phyloP scores from a whole-genome alignment of 2,888 invertebrate species.

The Cynaeus angustus region DNA sequence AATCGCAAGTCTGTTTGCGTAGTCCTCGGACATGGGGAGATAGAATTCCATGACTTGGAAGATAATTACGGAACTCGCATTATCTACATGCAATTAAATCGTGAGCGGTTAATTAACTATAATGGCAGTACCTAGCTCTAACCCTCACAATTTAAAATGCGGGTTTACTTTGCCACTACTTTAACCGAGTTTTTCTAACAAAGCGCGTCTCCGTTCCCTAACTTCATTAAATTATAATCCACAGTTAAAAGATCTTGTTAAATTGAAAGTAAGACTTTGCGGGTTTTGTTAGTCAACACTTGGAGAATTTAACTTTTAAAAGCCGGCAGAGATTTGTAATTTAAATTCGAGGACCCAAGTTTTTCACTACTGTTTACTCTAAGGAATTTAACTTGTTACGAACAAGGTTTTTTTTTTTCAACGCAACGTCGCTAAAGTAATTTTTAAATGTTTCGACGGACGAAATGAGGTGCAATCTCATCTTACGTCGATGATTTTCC shows the following conservation, averaged over 20 bases:
- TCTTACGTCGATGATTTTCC: constrained; percentile 7
- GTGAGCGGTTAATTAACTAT: not conserved
- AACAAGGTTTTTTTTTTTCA: constrained; percentile 13
- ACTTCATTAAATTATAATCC: constrained; percentile 45
- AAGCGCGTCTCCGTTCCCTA: constrained; percentile 11
- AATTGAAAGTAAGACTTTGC: constrained; percentile 47
- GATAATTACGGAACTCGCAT: constrained; percentile 26
- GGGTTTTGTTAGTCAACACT: constrained; percentile 49
- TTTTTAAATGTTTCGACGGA: constrained; percentile 6
- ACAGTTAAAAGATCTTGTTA: constrained; percentile 46
- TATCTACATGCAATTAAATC: constrained; percentile 35
- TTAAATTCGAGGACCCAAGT: constrained; percentile 42
- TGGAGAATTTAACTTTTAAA: constrained; percentile 48
- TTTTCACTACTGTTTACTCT: constrained; percentile 20
- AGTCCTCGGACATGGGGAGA: not conserved
- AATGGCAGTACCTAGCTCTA: not conserved
- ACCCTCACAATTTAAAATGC: not conserved
- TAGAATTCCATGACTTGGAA: not conserved
- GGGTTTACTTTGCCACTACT: not conserved
- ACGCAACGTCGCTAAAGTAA: constrained; percentile 6
- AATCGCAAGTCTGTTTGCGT: constrained; percentile 40
- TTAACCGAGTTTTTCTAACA: not conserved
- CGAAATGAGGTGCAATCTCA: constrained; percentile 25
- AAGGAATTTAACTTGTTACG: constrained; percentile 12
- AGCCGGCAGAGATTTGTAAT: constrained; percentile 47